Conservation (phyloP, 1,140 invertebrate genomes). For the Aphelenchoides besseyi region DNA sequence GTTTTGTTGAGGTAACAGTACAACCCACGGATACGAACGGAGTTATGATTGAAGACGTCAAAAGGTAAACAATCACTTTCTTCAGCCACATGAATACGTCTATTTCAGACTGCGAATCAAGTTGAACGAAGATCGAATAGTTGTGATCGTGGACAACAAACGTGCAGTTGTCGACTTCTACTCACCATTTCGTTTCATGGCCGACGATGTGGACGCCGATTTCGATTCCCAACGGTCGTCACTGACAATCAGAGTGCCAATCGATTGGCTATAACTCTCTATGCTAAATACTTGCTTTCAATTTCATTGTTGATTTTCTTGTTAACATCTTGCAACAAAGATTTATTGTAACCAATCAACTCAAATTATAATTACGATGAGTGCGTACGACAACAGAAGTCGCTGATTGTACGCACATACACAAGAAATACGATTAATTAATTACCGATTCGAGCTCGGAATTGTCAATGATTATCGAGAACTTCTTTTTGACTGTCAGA, state of each 20-base stretch:
- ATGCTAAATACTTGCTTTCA: background rate
- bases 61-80: background rate
- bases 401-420: no score
- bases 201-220: constrained; percentile 2
- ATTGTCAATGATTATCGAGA: no score
- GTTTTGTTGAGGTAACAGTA: constrained; percentile 4
- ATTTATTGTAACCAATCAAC: no score
- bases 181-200: constrained; percentile 2
- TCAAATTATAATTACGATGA: no score
- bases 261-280: background rate
- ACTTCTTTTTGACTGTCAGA: no score
- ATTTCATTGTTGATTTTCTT: background rate
- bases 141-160: constrained; percentile 20
- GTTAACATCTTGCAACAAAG: no score
- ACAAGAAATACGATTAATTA: no score
- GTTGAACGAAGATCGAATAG: constrained; percentile 15
- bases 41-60: background rate
- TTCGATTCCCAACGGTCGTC: background rate
- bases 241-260: constrained; percentile 2
- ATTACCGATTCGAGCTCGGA: no score
- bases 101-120: constrained; percentile 11
- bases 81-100: background rate
- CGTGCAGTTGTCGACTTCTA: constrained; percentile 12
- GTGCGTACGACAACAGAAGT: no score
- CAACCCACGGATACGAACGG: background rate